Percentiles rank a stretch among this genome's conserved stretches.
Conservation (phyloP, 2,888 invertebrate species). For the Melipona beecheii region DNA sequence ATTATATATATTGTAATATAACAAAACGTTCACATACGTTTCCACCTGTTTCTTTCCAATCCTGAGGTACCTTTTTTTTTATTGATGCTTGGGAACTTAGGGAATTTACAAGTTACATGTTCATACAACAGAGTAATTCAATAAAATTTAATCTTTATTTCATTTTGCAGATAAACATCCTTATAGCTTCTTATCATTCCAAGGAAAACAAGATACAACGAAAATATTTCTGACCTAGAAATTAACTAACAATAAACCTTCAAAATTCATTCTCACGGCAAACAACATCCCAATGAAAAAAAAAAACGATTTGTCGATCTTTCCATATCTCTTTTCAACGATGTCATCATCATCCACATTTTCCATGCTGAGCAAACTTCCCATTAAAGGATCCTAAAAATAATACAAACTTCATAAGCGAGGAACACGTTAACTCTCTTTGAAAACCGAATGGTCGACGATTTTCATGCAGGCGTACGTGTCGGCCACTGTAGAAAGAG, state of each 20-base stretch:
- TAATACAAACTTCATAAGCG: conserved; percentile 22
- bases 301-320: not conserved
- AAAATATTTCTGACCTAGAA: not conserved
- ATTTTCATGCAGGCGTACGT: conserved; percentile 56
- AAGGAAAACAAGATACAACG: not conserved
- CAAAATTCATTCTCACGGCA: not conserved
- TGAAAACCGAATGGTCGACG: conserved; percentile 34
- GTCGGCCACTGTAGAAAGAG: conserved; percentile 58
- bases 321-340: not conserved
- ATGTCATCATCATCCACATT: not conserved
- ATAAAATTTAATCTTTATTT: conserved; percentile 1
- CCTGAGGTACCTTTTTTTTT: not conserved
- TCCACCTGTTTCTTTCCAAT: conserved; percentile 16
- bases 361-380: not conserved
- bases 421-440: conserved; percentile 5
- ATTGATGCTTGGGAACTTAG: conserved; percentile 4
- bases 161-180: not conserved
- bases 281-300: not conserved
- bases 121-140: conserved; percentile 1
- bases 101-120: not conserved
- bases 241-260: not conserved
- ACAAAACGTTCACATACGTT: conserved; percentile 49
- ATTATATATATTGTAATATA: conserved; percentile 77
- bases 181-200: no score
- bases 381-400: conserved; percentile 21